Evolutionary conservation across 2,797 vertebrate species (phyloP).

Genomic region (Hippopotamyrus pictus): DNA sequence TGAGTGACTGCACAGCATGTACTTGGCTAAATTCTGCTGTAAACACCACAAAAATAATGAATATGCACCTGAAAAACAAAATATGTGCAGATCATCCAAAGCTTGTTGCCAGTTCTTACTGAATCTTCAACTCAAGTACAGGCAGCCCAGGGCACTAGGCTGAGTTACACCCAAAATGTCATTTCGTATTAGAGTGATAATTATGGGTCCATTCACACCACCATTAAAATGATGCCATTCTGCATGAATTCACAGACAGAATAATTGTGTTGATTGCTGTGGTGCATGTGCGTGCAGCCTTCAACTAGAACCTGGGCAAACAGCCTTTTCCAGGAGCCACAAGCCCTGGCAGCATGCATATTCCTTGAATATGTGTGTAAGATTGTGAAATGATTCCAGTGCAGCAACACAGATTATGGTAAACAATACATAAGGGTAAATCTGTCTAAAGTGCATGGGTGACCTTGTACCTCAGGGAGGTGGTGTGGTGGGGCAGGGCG

Average conservation of each 20-base stretch:
- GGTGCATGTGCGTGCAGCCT: neutral
- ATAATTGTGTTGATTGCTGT: neutral
- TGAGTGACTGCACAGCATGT: neutral
- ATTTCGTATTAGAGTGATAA: neutral
- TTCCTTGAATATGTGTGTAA: neutral
- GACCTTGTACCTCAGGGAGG: neutral
- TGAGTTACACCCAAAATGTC: neutral
- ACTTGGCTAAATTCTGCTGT: constrained; percentile 9
- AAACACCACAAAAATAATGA: neutral
- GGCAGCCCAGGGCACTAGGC: neutral
- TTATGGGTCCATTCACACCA: neutral
- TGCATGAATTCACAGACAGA: neutral
- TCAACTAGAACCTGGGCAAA: neutral
- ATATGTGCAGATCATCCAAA: neutral
- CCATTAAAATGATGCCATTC: neutral
- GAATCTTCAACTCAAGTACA: neutral
- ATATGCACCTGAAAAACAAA: neutral
- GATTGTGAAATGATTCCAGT: neutral
- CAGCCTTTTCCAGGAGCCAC: neutral
- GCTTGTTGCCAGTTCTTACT: neutral
- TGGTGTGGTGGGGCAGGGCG: neutral
- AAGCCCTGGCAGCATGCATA: neutral
- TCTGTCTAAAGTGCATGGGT: constrained; percentile 12
- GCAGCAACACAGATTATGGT: neutral
- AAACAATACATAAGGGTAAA: constrained; percentile 16